phyloP scores from a whole-genome alignment of 2,888 invertebrate species.

The Netelia virgata region DNA sequence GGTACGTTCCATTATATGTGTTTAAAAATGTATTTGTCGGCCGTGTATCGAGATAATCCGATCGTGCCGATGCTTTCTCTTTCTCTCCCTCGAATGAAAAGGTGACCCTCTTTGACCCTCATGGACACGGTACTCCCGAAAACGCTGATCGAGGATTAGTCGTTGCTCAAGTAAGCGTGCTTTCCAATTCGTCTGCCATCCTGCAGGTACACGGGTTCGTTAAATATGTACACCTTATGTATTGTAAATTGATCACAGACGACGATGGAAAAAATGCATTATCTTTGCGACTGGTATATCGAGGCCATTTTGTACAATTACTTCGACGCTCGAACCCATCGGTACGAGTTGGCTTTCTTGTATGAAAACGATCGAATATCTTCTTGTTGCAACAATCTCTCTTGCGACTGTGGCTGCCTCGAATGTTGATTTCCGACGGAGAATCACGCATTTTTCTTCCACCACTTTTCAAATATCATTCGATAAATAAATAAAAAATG shows the following conservation, averaged over 20 bases:
- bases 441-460: conserved; percentile 28
- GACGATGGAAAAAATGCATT: conserved; percentile 80
- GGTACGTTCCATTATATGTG: conserved; percentile 69
- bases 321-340: conserved; percentile 83
- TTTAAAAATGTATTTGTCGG: neutral
- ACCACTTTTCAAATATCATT: conserved; percentile 61
- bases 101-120: conserved; percentile 86
- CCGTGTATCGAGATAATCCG: neutral
- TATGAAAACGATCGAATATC: conserved; percentile 68
- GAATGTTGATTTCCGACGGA: conserved; percentile 41
- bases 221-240: neutral
- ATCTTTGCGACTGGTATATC: conserved; percentile 85
- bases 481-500: conserved; percentile 53
- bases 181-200: neutral
- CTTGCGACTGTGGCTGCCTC: conserved; percentile 69
- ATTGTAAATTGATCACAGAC: conserved; percentile 69
- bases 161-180: conserved; percentile 84
- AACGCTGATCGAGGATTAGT: conserved; percentile 85
- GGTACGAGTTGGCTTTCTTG: conserved; percentile 86
- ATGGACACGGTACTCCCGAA: conserved; percentile 80
- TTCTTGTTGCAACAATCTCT: conserved; percentile 57
- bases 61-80: neutral
- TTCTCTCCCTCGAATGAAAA: conserved; percentile 68
- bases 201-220: neutral
- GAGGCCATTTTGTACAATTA: conserved; percentile 83